phyloP scores from a whole-genome alignment of 2,113 vertebrate species.

The Tupaia chinensis region DNA sequence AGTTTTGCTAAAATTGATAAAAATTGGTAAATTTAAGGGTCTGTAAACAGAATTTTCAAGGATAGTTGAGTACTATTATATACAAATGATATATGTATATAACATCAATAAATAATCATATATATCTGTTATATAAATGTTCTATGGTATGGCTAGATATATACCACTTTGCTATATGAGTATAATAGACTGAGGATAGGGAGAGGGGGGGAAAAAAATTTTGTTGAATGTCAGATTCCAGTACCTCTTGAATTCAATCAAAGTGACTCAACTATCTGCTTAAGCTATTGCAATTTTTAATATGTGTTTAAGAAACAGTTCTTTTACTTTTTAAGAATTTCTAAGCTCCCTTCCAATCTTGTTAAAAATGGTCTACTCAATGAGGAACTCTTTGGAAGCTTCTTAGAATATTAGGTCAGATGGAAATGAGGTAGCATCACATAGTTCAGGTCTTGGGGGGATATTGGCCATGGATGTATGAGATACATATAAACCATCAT shows the following conservation, averaged over 20 bases:
- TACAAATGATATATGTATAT: background rate
- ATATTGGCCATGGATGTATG: background rate
- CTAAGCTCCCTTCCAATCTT: background rate
- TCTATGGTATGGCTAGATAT: background rate
- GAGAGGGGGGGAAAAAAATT: too few relatives aligned
- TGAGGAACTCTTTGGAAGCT: background rate
- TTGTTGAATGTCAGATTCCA: background rate
- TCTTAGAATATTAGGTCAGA: background rate
- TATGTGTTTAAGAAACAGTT: background rate
- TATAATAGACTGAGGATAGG: background rate
- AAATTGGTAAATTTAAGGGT: background rate
- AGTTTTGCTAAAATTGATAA: background rate
- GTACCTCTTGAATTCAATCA: background rate
- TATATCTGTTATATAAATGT: background rate
- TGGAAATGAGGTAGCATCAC: background rate
- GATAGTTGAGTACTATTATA: background rate
- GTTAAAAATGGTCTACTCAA: background rate
- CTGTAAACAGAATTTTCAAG: background rate
- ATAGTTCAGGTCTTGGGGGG: background rate
- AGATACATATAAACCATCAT: background rate
- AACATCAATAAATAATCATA: background rate
- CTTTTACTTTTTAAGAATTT: background rate
- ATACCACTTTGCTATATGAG: background rate
- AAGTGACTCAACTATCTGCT: background rate
- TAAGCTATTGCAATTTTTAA: slow-evolving; percentile 14